Base-by-base conservation (phyloP, 23 tunicate genomes). In the Halocynthia roretzi region DNA sequence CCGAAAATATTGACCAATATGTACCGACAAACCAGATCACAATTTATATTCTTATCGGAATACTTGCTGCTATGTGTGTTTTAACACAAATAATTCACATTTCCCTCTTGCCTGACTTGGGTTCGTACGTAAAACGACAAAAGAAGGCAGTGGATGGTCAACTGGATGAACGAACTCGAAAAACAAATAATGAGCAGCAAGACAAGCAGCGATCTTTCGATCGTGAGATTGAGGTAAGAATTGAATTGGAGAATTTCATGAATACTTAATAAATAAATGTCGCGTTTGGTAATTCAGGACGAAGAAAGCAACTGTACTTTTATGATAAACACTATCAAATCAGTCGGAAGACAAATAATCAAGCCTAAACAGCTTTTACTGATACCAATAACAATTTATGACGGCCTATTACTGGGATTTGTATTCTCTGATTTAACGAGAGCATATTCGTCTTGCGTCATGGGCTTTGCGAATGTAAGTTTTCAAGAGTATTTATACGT, bases 401-500 rank as follows among this genome's bases (percentile, higher is more conserved):
- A 52, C 62, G 94, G 94, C 6, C 70, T 86, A 20, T 54, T 72
- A 7, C 77, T 82, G 68, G 44, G 77, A 7, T 82, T 77, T 77
- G 76, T 51, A n/a, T 77, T 87, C 65, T 61, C 86, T 6, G 94
- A 87, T 49, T 15, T 87, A 14, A 63, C 94, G 7, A 71, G 94
- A 71, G 83, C 94, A 12, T 87, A 54, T 55, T 83, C 67, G 6
- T 87, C 94, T 53, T 87, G 94, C 73, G 70, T 83, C 80, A 52
- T 76, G 9, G 94, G 94, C 6, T 86, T 82, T 62, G 80, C 71
- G 53, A 75, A 82, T 80, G 94, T 87, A 69, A 54, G 75, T 50
- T n/a, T n/a, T 31, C 44, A 31, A 31, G 44, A 31, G 2, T 31
- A 4, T 31, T 31, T 31, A 31, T 31, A 31, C 44, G 44, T 31